Evolutionary conservation across 30 jellyfish, hydroid and myxozoan genomes (phyloP), one percentile per base, ranked within the genome.

Genomic region (Aurelia aurita): DNA sequence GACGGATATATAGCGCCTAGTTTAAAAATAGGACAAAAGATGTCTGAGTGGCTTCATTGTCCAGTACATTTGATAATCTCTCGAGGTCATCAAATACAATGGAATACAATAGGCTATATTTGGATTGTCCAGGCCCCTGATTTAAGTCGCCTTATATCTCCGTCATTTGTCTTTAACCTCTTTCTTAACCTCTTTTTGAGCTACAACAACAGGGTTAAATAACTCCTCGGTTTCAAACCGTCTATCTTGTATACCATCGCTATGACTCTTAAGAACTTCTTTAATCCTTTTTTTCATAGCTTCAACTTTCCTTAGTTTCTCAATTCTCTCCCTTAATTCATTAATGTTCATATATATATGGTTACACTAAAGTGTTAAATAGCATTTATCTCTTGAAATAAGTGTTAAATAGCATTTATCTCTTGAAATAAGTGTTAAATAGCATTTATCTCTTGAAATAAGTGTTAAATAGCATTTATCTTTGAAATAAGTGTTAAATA

Each of bases 351-450:
- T 70, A 47, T 76, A 60, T 76, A 76, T 76, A 51, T 51, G 62
- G 87, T 76, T 72, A 60, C 57, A 74, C 26, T 22, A 49, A 74
- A 76, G 15, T 76, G 87, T 60, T 29, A 58, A 45, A 45, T 73
- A 47, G 58, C 74, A 73, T 22, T 73, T 73, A 73, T 23, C 44
- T 73, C 26, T 6, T 16, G n/a, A 73, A 20, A 39, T 39, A 39
- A 39, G 29, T 73, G 64, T 28, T 54, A 76, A 45, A 45, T 73
- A 47, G 58, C 74, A 73, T 22, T 73, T 73, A 73, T 23, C 44
- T 73, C 26, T 6, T 16, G n/a, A 73, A 20, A 39, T 39, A 39
- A 39, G 29, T 73, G 64, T 28, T 54, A 76, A 45, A 45, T 73
- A 47, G 58, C 74, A 73, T 22, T 73, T 73, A 73, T 23, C 44